Conservation (phyloP, 2,113 vertebrate genomes). For the Rhea americana region DNA sequence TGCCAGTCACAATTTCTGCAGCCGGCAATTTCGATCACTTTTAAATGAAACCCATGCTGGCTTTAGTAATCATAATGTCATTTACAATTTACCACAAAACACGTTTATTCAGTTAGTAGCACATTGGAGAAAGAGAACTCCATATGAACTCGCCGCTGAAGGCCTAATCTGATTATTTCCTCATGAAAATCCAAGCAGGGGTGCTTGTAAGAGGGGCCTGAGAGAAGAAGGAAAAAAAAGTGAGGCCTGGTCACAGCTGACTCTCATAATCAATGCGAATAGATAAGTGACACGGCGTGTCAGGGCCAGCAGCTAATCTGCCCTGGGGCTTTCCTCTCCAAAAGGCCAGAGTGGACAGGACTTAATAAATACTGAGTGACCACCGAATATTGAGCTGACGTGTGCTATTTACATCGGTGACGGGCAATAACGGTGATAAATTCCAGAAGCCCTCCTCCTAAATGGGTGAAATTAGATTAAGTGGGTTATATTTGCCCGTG, state of each 20-base stretch:
- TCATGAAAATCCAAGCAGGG: slow-evolving; percentile 87
- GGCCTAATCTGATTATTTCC: slow-evolving; percentile 89
- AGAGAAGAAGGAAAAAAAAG: slow-evolving; percentile 60
- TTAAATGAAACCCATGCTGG: slow-evolving; percentile 86
- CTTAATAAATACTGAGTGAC: slow-evolving; percentile 82
- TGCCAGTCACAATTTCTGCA: slow-evolving; percentile 82
- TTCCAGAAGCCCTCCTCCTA: slow-evolving; percentile 68
- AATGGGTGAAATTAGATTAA: slow-evolving; percentile 65
- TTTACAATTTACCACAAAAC: slow-evolving; percentile 87
- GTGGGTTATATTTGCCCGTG: not conserved
- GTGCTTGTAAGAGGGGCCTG: slow-evolving; percentile 80
- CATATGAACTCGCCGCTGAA: slow-evolving; percentile 84
- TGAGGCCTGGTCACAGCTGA: slow-evolving; percentile 79
- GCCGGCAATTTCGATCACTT: slow-evolving; percentile 82
- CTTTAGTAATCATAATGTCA: slow-evolving; percentile 86
- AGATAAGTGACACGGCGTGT: slow-evolving; percentile 76
- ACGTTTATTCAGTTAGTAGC: slow-evolving; percentile 87
- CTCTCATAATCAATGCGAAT: slow-evolving; percentile 81
- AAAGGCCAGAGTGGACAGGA: slow-evolving; percentile 79
- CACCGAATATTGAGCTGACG: slow-evolving; percentile 72
- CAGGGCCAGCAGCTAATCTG: slow-evolving; percentile 69
- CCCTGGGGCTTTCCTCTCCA: slow-evolving; percentile 73
- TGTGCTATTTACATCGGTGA: slow-evolving; percentile 64
- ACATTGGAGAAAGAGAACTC: slow-evolving; percentile 84
- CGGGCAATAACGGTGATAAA: slow-evolving; percentile 71